Evolutionary conservation across 30 jellyfish, hydroid and myxozoan species (phyloP), one percentile per base, ranked within the genome.

Genomic region (Mastigias papua): DNA sequence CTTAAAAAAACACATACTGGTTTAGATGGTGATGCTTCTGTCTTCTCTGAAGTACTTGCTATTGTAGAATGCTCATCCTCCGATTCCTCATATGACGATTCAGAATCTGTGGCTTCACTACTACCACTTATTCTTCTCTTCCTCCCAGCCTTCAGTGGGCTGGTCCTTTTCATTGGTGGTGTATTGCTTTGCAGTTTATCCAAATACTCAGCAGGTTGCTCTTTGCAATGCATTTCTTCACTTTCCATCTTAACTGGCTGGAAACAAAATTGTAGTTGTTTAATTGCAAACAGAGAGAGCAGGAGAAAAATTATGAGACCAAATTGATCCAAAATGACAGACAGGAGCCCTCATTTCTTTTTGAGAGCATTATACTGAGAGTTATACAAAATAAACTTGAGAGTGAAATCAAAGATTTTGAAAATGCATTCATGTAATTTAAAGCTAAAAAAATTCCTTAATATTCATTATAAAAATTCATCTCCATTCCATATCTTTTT

Each of bases 11-110:
- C 29, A 7, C 32, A 30, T 72, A 72, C 83, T 60, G 83, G 83
- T 19, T 72, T 72, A 26, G 42, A 48, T 72, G 69, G 68, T 34
- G 83, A 37, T 42, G 21, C 19, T 63, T 63, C 15, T 20, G 5
- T 27, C 26, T 23, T 25, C 22, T 15, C 0, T 5, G 74, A 26
- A 25, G 48, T 15, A 8, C n/a, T n/a, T n/a, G 42, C 37, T 15
- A 42, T 6, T 27, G 74, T 4, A 22, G 37, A 23, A n/a, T 46
- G 20, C 21, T 72, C 70, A 19, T 42, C 26, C 0, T 72, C 83
- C 21, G 83, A 72, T 16, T 51, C 83, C 37, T 34, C 67, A 72
- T 72, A 72, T 34, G 83, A 72, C 0, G 83, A 72, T 0, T 72
- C 83, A 23, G 23, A 16, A 33, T 22, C 83, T 25, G 69, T 42